These are phyloP conservation scores for Drosophila fulvimacula DNA, from an alignment of 2,888 invertebrate species.

Conservation along the genomic window DNA sequence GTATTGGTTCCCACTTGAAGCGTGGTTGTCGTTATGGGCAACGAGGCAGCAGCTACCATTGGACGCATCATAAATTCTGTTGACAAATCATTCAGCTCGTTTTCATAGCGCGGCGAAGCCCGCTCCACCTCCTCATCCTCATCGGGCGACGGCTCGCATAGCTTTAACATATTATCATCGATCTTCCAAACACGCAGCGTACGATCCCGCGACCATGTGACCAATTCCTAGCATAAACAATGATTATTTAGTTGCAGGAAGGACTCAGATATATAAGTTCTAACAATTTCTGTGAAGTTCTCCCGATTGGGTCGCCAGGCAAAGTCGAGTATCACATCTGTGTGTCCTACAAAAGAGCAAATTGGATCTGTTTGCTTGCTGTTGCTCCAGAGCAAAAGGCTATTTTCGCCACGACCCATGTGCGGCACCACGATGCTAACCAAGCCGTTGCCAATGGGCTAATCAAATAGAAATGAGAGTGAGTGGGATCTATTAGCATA, in stretches of 20 bases:
- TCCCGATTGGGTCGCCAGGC: constrained; percentile 93
- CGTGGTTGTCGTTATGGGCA: constrained; percentile 61
- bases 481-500: not conserved
- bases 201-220: constrained; percentile 98
- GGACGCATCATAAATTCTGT: constrained; percentile 71
- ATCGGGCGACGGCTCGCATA: constrained; percentile 86
- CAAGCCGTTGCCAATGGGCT: constrained; percentile 96
- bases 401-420: constrained; percentile 94
- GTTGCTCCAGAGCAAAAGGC: constrained; percentile 91
- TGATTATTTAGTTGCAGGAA: too few relatives aligned
- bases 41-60: constrained; percentile 59
- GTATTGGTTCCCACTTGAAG: constrained; percentile 50
- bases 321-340: constrained; percentile 97
- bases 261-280: constrained; percentile 5
- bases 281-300: constrained; percentile 82
- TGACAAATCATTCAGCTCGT: constrained; percentile 76
- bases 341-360: constrained; percentile 96
- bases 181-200: constrained; percentile 96
- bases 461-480: not conserved
- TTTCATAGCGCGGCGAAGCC: constrained; percentile 68
- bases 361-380: constrained; percentile 90
- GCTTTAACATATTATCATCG: constrained; percentile 92
- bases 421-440: constrained; percentile 97
- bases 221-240: constrained; percentile 87
- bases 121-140: constrained; percentile 56